phyloP scores from a whole-genome alignment of 2,888 invertebrate species.

The Meta bourneti region DNA sequence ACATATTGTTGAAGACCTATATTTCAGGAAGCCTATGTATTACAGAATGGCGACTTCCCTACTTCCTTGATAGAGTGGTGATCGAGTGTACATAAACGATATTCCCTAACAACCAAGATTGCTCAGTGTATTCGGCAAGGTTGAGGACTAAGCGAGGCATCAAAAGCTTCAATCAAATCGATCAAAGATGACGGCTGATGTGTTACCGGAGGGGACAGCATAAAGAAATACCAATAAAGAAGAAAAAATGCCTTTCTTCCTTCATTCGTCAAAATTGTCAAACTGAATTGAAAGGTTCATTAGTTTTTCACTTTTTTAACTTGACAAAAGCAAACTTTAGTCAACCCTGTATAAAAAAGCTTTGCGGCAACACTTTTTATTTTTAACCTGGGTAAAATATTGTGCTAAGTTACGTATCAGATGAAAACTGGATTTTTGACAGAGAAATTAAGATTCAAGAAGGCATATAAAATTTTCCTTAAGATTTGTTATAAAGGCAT shows the following conservation, averaged over 20 bases:
- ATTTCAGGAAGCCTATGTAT: background rate
- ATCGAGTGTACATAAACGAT: background rate
- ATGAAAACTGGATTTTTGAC: too few species aligned
- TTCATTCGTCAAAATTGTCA: slow-evolving; percentile 19
- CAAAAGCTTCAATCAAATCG: background rate
- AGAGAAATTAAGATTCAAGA: too few species aligned
- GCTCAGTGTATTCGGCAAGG: background rate
- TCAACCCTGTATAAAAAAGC: too few species aligned
- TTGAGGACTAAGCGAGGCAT: background rate
- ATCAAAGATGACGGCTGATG: background rate
- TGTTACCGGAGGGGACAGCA: background rate
- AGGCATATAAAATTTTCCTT: too few species aligned
- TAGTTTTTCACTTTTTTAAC: slow-evolving; percentile 8
- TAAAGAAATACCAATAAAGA: background rate
- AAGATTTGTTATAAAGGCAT: too few species aligned
- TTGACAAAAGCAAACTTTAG: background rate
- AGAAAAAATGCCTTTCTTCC: background rate
- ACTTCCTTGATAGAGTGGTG: background rate
- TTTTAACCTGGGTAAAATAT: background rate
- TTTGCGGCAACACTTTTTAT: too few species aligned
- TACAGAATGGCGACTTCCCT: background rate
- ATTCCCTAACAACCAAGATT: background rate
- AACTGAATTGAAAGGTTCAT: slow-evolving; percentile 12
- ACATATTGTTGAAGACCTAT: background rate
- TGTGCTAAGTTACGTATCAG: background rate